Evolutionary conservation across 2,888 invertebrate species (phyloP), one percentile per base, ranked within the genome.

Genomic region (Rhyacophila evoluta): DNA sequence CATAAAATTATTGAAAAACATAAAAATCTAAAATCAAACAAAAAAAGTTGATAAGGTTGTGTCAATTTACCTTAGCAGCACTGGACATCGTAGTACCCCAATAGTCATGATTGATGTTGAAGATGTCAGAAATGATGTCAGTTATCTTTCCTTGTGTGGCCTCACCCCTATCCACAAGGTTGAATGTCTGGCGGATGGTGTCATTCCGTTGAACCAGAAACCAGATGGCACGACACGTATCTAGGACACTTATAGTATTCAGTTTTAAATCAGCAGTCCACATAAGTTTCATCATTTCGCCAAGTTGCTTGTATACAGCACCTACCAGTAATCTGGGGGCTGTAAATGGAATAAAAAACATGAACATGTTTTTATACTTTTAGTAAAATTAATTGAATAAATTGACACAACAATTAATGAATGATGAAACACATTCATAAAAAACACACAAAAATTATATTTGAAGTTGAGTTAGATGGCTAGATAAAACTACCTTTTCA

Each of bases 251-350:
- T 27, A 97, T 93, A 0, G 97, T 98, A 87, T 97, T 96, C 89
- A 96, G 92, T 85, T 93, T 93, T 83, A 97, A 90, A 80, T 95
- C 93, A 10, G 94, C 93, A 41, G 94, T 95, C 97, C 97, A 98
- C 25, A 97, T 89, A 37, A 98, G 90, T 87, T 97, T 96, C 97
- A 98, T 97, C 82, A 95, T 95, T 87, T 97, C 96, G 38, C 93
- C 93, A 33, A 97, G 89, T 85, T 96, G 93, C 85, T 95, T 96
- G 88, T 98, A 98, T 82, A 97, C 93, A 39, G 95, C 95, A 78
- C 96, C 97, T 84, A 96, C 94, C 37, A 97, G 92, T 75, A 97
- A 91, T 68, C 97, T 92, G 0, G 97, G 96, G 81, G 95, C 96
- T 96, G 87, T n/a, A 86, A 85, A 27, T 25, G 33, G 71, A 79